Conservation (phyloP, 2,797 vertebrate species). For the Microhierax caerulescens region DNA sequence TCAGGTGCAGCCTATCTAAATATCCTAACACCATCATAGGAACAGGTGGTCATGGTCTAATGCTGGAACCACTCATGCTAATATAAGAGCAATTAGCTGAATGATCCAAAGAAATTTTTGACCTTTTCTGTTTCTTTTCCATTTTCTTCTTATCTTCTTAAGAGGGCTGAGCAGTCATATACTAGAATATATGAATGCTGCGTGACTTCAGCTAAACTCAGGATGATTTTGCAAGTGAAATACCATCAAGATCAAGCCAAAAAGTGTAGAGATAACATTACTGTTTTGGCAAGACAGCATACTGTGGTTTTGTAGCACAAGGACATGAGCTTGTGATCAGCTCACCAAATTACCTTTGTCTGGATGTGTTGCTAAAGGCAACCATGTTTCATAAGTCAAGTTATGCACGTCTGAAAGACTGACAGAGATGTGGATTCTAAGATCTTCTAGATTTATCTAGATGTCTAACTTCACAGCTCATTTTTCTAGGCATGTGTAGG, state of each 20-base stretch:
- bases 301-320: background rate
- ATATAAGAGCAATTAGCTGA: background rate
- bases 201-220: background rate
- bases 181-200: background rate
- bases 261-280: background rate
- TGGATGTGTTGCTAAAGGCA: slow-evolving; percentile 14
- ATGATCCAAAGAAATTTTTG: background rate
- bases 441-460: background rate
- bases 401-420: background rate
- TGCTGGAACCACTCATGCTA: background rate
- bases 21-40: background rate
- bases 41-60: background rate
- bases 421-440: background rate
- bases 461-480: background rate
- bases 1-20: background rate
- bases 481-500: background rate
- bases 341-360: background rate
- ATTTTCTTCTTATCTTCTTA: slow-evolving; percentile 9
- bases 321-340: background rate
- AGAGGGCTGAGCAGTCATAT: background rate
- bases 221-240: background rate
- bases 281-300: background rate
- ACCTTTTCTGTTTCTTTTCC: background rate
- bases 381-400: background rate
- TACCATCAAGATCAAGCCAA: background rate